These are phyloP conservation scores for Procapra przewalskii DNA, from an alignment of 2,113 vertebrate species.

Conservation along the genomic window DNA sequence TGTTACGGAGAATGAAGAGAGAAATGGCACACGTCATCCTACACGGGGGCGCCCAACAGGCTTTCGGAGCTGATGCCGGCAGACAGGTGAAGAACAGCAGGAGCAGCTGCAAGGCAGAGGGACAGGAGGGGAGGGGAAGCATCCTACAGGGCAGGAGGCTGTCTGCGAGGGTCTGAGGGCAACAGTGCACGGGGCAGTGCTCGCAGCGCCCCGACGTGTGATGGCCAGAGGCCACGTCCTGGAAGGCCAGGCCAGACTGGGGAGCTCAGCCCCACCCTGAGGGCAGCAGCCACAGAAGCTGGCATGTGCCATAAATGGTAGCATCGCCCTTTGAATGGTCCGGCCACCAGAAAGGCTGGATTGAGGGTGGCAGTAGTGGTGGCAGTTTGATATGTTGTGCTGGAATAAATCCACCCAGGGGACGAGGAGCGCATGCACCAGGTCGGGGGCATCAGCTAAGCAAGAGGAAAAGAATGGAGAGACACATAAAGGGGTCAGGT, in stretches of 20 bases:
- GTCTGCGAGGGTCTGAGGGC: neutral
- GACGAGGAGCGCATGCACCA: neutral
- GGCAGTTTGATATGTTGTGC: neutral
- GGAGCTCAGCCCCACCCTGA: neutral
- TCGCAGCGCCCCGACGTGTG: neutral
- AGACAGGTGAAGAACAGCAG: neutral
- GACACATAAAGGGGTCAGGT: neutral
- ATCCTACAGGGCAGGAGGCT: fast-evolving
- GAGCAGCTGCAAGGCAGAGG: neutral
- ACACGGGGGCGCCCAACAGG: neutral
- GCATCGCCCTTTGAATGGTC: neutral
- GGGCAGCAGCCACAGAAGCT: neutral
- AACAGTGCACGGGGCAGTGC: too few species aligned
- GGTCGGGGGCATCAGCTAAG: neutral
- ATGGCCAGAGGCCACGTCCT: neutral
- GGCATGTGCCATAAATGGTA: too few species aligned
- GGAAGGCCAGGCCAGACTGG: neutral
- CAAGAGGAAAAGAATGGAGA: neutral
- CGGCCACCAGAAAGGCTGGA: neutral
- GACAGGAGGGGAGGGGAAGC: too few species aligned
- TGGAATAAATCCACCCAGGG: neutral
- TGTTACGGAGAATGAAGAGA: neutral
- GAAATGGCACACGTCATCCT: neutral
- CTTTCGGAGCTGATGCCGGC: neutral
- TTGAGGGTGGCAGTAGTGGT: neutral